A percentile compares a stretch with the other conserved stretches of the same genome.
Evolutionary conservation across 2,113 vertebrate genomes (phyloP).

Genomic region (Morphnarchus princeps): DNA sequence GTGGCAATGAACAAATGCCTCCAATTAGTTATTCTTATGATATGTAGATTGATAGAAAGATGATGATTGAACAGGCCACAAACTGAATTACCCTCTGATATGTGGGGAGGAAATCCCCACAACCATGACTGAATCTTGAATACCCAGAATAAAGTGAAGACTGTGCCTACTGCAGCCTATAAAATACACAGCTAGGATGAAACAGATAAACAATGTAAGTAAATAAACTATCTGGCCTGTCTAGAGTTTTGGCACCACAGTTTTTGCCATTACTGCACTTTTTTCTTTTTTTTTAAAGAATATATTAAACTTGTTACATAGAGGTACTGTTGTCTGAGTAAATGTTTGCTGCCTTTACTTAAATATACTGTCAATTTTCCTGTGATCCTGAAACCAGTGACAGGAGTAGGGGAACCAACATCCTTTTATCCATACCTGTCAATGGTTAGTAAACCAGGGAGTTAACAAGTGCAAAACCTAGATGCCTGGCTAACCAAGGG

Average conservation of each 20-base stretch:
- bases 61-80: background rate
- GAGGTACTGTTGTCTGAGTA: background rate
- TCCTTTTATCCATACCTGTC: background rate
- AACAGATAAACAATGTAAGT: background rate
- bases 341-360: background rate
- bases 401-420: background rate
- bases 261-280: background rate
- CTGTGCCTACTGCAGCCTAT: background rate
- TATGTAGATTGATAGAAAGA: background rate
- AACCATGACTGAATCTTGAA: background rate
- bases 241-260: background rate
- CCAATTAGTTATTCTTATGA: background rate
- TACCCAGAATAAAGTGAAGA: background rate
- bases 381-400: background rate
- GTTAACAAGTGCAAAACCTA: background rate
- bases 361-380: accelerated
- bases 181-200: background rate
- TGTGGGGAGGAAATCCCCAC: background rate
- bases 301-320: background rate
- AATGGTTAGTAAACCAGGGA: background rate
- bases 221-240: background rate
- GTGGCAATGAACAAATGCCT: background rate
- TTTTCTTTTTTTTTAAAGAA: background rate
- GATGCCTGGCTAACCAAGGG: background rate
- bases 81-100: background rate